Percentiles rank a stretch among this genome's conserved stretches.
Conservation (phyloP, 2,797 vertebrate genomes). For the Luscinia luscinia region DNA sequence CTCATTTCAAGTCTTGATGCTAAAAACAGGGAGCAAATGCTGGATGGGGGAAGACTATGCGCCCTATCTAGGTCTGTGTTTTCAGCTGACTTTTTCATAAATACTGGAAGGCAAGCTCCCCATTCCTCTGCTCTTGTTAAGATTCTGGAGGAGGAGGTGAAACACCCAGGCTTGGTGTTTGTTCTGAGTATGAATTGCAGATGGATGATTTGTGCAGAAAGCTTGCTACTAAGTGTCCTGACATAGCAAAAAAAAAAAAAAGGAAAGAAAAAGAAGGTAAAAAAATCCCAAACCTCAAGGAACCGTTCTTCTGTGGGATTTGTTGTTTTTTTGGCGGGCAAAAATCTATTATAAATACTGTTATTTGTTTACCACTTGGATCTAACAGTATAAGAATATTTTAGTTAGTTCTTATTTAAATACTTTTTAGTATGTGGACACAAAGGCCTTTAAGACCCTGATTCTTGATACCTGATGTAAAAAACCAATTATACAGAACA, state of each 20-base stretch:
- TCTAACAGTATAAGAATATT: not conserved
- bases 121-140: not conserved
- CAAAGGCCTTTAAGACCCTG: not conserved
- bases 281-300: not conserved
- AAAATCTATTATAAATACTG: not conserved
- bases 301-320: not conserved
- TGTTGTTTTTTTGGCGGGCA: not conserved
- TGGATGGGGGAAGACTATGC: not conserved
- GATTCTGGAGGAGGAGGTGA: not conserved
- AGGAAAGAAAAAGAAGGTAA: not conserved
- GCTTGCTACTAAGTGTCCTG: not conserved
- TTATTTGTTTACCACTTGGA: not conserved
- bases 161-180: not conserved
- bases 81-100: conserved; percentile 21
- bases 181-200: not conserved
- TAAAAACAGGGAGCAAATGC: conserved; percentile 37
- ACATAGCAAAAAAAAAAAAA: not conserved
- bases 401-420: not conserved
- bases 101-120: not conserved
- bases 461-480: not conserved
- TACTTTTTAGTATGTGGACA: not conserved
- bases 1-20: conserved; percentile 47
- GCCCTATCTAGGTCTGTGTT: conserved; percentile 36
- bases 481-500: not conserved
- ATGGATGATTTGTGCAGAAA: not conserved